Base-by-base conservation (phyloP, 2,797 vertebrate species). In the Cryptoblepharus egeriae region DNA sequence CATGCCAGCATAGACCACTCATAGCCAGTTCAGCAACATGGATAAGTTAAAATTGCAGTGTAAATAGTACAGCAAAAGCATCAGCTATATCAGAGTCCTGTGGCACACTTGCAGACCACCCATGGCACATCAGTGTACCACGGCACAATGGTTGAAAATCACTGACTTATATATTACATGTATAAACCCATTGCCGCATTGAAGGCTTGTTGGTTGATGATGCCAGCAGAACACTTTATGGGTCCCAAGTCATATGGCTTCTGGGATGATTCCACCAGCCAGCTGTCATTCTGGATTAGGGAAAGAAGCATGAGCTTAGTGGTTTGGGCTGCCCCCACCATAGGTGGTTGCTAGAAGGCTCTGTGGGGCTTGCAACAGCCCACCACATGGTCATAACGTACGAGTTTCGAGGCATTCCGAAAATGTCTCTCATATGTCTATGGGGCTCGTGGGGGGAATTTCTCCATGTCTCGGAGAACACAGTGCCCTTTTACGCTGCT, bases 401-500 rank as follows among this genome's bases (percentile, higher is more conserved):
- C 18, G 39, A 11, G 32, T 42, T 26, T 58, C 5, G 20, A 30
- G 69, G 37, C 61, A 45, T 35, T 42, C 22, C 16, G 24, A 37
- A 35, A 73, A 45, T 24, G 58, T 58, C n/a, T 2, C 37, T n/a
- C 13, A 60, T 73, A 45, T 75, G 37, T 77, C 12, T 12, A 55
- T 16, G 3, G 3, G 1, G 13, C 60, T 69, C 82, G 16, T 45
- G 30, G 58, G 71, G 39, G 76, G 87, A 67, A 0, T 68, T 78
- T 87, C 77, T 60, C 80, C 69, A 55, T 5, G 52, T 86, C 22
- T 89, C 84, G 80, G 61, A 91, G 58, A 69, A 77, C 88, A 75
- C 74, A 69, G 74, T 88, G 83, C 11, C 81, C 78, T 89, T 91
- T 89, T 13, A 1, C 3, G 67, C 81, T 83, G 82, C 79, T 88